These are phyloP conservation scores for Oncorhynchus masou DNA, from an alignment of 2,113 vertebrate genomes.

Conservation along the genomic window DNA sequence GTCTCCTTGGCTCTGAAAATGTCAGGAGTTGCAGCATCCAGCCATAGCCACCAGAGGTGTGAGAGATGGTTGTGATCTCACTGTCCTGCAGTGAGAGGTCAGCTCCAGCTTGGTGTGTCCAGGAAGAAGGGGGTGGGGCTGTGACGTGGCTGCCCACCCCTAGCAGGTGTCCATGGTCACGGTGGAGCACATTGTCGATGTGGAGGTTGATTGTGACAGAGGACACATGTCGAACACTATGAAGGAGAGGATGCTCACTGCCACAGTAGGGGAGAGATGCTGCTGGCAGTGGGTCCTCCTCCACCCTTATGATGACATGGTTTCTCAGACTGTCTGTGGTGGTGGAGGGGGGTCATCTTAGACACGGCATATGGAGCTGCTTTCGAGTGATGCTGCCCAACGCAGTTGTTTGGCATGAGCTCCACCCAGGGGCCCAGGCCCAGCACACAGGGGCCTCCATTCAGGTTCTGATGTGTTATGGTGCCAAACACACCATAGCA, in stretches of 20 bases:
- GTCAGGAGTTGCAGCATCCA: slow-evolving; percentile 69
- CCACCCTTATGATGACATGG: slow-evolving; percentile 40
- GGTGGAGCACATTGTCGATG: slow-evolving; percentile 81
- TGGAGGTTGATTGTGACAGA: slow-evolving; percentile 83
- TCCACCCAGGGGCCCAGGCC: slow-evolving; percentile 56
- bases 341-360: slow-evolving; percentile 56
- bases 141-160: slow-evolving; percentile 74
- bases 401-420: slow-evolving; percentile 81
- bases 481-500: slow-evolving; percentile 36
- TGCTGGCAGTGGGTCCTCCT: slow-evolving; percentile 17
- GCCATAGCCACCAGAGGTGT: slow-evolving; percentile 36
- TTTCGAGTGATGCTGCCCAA: slow-evolving; percentile 40
- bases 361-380: slow-evolving; percentile 65
- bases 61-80: slow-evolving; percentile 16
- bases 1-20: slow-evolving; percentile 72
- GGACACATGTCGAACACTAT: slow-evolving; percentile 82
- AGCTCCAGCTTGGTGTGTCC: slow-evolving; percentile 34
- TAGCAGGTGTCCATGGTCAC: slow-evolving; percentile 73
- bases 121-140: slow-evolving; percentile 65
- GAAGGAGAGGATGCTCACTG: slow-evolving; percentile 76
- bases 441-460: slow-evolving; percentile 45
- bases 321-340: slow-evolving; percentile 56
- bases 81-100: slow-evolving; percentile 15
- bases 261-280: slow-evolving; percentile 54
- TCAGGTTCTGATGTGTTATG: slow-evolving; percentile 17